These are phyloP conservation scores for Platypus cylindrus DNA, from an alignment of 2,888 invertebrate genomes.

Conservation along the genomic window DNA sequence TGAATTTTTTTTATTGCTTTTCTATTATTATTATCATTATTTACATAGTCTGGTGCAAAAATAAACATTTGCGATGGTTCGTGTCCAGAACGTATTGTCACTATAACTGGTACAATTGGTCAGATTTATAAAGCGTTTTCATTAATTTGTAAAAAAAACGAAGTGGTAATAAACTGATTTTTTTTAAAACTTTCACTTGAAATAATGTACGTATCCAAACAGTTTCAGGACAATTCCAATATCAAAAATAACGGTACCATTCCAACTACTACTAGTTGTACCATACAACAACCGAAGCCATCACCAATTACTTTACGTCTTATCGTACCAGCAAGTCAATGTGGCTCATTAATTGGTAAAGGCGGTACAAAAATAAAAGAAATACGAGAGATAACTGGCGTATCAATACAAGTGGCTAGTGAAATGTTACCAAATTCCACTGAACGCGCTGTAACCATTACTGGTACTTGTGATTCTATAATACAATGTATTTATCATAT, in stretches of 20 bases:
- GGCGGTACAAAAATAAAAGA: slow-evolving; percentile 99
- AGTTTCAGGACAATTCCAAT: slow-evolving; percentile 63
- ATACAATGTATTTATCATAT: slow-evolving; percentile 99
- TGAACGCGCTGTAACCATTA: slow-evolving; percentile 95
- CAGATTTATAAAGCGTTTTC: slow-evolving; percentile 98
- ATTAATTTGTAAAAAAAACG: slow-evolving; percentile 98
- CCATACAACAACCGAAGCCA: too few species aligned
- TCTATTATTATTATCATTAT: neutral
- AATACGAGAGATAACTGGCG: slow-evolving; percentile 92
- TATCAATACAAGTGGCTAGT: slow-evolving; percentile 89
- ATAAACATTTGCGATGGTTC: slow-evolving; percentile 99
- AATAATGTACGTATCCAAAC: slow-evolving; percentile 74
- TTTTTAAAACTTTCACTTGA: too few species aligned
- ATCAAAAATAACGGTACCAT: slow-evolving; percentile 68
- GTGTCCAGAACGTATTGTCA: slow-evolving; percentile 98
- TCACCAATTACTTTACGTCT: slow-evolving; percentile 93
- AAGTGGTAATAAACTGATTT: slow-evolving; percentile 87
- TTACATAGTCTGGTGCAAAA: slow-evolving; percentile 90
- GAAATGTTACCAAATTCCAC: slow-evolving; percentile 99
- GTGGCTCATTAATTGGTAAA: slow-evolving; percentile 98
- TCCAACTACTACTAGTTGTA: too few species aligned
- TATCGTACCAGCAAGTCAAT: slow-evolving; percentile 98
- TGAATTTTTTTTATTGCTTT: slow-evolving; percentile 1
- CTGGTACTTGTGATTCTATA: slow-evolving; percentile 94
- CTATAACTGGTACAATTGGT: slow-evolving; percentile 93